phyloP scores from a whole-genome alignment of 2,797 vertebrate species.

The Lepus townsendii region DNA sequence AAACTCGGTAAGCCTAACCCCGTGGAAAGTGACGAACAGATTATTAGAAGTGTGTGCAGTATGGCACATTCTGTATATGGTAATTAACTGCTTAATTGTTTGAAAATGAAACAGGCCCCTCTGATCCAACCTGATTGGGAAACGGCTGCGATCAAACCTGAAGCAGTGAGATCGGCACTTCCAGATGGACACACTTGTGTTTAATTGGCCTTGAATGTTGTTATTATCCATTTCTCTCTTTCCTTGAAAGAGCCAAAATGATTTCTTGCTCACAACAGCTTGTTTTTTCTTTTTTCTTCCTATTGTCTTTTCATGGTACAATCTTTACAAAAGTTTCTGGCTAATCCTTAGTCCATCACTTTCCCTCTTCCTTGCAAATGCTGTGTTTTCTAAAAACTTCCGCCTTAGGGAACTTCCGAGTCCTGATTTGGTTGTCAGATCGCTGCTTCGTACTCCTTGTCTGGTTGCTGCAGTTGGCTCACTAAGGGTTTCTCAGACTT shows the following conservation, averaged over 20 bases:
- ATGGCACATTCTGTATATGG: too few species aligned
- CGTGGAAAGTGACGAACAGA: background rate
- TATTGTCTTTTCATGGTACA: background rate
- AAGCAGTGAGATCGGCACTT: background rate
- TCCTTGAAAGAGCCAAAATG: background rate
- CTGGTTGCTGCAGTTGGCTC: background rate
- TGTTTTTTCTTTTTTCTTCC: background rate
- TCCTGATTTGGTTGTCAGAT: background rate
- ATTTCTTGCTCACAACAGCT: slow-evolving; percentile 9
- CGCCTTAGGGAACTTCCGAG: background rate
- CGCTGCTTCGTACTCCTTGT: background rate
- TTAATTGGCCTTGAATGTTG: background rate
- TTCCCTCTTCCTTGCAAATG: background rate
- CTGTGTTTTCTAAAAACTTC: background rate
- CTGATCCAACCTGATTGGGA: background rate
- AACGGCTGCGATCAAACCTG: background rate
- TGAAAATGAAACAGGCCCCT: background rate
- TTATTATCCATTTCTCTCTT: background rate
- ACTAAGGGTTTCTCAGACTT: background rate
- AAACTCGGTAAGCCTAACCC: background rate
- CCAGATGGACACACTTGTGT: background rate
- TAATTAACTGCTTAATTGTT: background rate
- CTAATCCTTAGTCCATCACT: background rate
- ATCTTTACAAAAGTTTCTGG: slow-evolving; percentile 25
- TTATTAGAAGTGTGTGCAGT: background rate